A percentile compares a stretch with the other conserved stretches of the same genome.
Conservation (phyloP, 2,888 invertebrate species). For the Malthinus flaveolus region DNA sequence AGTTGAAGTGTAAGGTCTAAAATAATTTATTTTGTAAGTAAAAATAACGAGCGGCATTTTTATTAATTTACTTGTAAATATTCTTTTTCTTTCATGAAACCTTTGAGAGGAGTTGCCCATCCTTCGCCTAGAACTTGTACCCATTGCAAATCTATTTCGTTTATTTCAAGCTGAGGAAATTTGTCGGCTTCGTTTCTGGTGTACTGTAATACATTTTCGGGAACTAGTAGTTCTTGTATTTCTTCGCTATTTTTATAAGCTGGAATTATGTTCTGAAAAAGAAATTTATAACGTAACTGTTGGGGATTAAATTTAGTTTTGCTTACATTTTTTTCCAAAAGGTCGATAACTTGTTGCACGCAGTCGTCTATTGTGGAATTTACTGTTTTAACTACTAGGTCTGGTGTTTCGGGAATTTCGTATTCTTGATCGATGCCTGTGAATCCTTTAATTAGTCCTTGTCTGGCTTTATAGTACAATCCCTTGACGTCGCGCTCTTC, state of each 20-base stretch:
- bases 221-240: conserved; percentile 82
- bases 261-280: conserved; percentile 50
- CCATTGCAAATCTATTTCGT: conserved; percentile 92
- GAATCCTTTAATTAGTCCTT: conserved; percentile 86
- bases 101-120: conserved; percentile 94
- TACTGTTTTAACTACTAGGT: conserved; percentile 85
- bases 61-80: conserved; percentile 71
- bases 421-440: conserved; percentile 95
- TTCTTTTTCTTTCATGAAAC: conserved; percentile 98
- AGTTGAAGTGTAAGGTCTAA: conserved; percentile 67
- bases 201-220: conserved; percentile 64
- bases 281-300: neutral
- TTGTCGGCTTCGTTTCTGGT: conserved; percentile 72
- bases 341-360: conserved; percentile 79
- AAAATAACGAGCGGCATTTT: too few relatives aligned
- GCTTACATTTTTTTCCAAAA: conserved; percentile 74
- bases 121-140: conserved; percentile 90
- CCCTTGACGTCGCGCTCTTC: conserved; percentile 96
- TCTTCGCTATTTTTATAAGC: conserved; percentile 24
- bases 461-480: conserved; percentile 94
- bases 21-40: conserved; percentile 1
- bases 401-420: conserved; percentile 84
- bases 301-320: neutral
- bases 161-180: conserved; percentile 77
- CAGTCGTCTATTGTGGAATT: conserved; percentile 82